Conservation (phyloP, 2,888 invertebrate genomes). For the Tolmerus cingulatus region DNA sequence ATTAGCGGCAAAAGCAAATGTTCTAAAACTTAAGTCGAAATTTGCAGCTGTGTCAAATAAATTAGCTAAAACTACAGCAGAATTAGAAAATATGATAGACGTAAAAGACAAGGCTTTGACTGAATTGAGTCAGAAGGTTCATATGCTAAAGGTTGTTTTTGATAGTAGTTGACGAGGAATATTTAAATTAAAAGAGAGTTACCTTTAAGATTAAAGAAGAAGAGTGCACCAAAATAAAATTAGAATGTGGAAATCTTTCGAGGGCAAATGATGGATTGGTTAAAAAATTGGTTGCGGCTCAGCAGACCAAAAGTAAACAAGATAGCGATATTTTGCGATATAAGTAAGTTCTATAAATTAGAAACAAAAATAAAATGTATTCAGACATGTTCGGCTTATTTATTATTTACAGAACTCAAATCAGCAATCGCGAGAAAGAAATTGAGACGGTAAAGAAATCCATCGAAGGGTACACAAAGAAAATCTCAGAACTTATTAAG, state of each 20-base stretch:
- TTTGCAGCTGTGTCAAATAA: slow-evolving; percentile 59
- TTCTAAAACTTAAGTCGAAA: slow-evolving; percentile 59
- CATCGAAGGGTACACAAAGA: slow-evolving; percentile 55
- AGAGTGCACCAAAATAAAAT: slow-evolving; percentile 58
- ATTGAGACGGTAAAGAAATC: slow-evolving; percentile 46
- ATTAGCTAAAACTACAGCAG: slow-evolving; percentile 58
- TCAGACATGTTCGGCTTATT: too few species aligned
- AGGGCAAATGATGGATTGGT: slow-evolving; percentile 59
- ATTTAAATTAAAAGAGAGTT: background rate
- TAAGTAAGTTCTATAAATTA: slow-evolving; percentile 9
- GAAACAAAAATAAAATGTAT: too few species aligned
- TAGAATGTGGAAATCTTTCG: slow-evolving; percentile 57
- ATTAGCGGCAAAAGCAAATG: slow-evolving; percentile 58
- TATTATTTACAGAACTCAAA: slow-evolving; percentile 37
- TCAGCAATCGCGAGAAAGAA: slow-evolving; percentile 43
- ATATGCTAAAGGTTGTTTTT: slow-evolving; percentile 56
- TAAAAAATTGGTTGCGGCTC: slow-evolving; percentile 57
- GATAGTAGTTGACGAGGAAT: background rate
- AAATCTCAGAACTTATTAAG: slow-evolving; percentile 56
- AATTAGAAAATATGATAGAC: slow-evolving; percentile 58
- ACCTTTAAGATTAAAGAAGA: slow-evolving; percentile 58
- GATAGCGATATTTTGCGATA: slow-evolving; percentile 11
- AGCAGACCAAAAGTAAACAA: slow-evolving; percentile 53
- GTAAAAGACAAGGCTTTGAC: slow-evolving; percentile 59
- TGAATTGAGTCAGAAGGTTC: slow-evolving; percentile 57